Evolutionary conservation across 1,140 invertebrate species (phyloP), one percentile per base, ranked within the genome.

Genomic region (Camponotus pennsylvanicus): DNA sequence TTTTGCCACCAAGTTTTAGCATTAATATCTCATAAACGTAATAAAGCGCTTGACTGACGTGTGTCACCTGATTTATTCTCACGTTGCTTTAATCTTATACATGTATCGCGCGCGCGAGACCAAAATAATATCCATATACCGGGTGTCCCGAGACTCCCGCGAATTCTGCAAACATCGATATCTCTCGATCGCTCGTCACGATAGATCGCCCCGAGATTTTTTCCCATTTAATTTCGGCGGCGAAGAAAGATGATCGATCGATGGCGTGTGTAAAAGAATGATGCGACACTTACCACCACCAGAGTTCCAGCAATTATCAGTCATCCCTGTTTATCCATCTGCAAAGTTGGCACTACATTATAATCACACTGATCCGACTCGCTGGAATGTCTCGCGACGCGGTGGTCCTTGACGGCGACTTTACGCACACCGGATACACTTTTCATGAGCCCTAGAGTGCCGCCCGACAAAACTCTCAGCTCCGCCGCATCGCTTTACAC

Each of bases 281-380:
- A 49, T 64, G 63, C 69, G 9, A 69, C 61, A 96, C 96, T 96
- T 93, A 96, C 96, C 96, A 95, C 96, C 96, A 95, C 96, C 96
- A 95, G 96, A 95, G 90, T 95, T 96, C 95, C 96, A 96, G 93
- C 95, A 95, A 95, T 96, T 96, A 95, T 96, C 96, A 96, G 96
- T 96, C 96, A 96, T 96, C 95, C 95, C 95, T 95, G 95, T 94
- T 94, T 94, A 94, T 95, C 94, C 95, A 95, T 95, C 93, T 93
- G 94, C 90, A 92, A 93, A 91, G 86, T 95, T 94, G 93, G 92
- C 94, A 94, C 94, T 94, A 90, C 92, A 93, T 94, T 93, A 75
- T 83, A 75, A 93, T 93, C 92, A 91, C 92, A 93, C 90, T 86
- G 89, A 92, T 93, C 92, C 91, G 86, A 89, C 77, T 91, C 88